A percentile compares a stretch with the other conserved stretches of the same genome.
Conservation (phyloP, 2,113 vertebrate species). For the Galemys pyrenaicus region DNA sequence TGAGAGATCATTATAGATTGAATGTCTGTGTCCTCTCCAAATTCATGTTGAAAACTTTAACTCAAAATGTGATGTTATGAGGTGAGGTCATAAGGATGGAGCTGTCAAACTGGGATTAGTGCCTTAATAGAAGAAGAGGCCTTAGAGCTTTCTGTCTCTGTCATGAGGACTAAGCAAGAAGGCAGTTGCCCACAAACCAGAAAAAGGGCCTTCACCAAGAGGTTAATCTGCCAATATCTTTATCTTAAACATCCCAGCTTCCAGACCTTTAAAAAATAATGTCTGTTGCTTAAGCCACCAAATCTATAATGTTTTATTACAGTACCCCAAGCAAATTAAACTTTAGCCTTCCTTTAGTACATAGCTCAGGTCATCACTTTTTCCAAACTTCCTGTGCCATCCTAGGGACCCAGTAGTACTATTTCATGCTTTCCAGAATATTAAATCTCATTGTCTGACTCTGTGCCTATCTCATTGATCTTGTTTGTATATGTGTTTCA, state of each 20-base stretch:
- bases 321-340: background rate
- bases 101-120: background rate
- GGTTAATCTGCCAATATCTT: background rate
- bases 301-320: background rate
- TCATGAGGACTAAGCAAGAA: background rate
- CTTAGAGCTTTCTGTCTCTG: background rate
- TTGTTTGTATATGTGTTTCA: background rate
- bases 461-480: background rate
- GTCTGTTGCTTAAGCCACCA: background rate
- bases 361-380: background rate
- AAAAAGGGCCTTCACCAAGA: background rate
- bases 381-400: background rate
- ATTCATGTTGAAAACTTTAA: background rate
- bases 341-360: background rate
- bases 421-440: background rate
- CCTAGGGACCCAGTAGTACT: background rate
- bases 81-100: background rate
- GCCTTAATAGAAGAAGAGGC: background rate
- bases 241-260: background rate
- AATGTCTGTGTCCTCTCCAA: background rate
- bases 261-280: background rate
- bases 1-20: background rate
- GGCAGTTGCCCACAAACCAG: background rate
- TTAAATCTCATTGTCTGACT: background rate
- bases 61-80: background rate